Evolutionary conservation across 2,113 vertebrate species (phyloP), one percentile per base, ranked within the genome.

Genomic region (Phrynosoma platyrhinos): DNA sequence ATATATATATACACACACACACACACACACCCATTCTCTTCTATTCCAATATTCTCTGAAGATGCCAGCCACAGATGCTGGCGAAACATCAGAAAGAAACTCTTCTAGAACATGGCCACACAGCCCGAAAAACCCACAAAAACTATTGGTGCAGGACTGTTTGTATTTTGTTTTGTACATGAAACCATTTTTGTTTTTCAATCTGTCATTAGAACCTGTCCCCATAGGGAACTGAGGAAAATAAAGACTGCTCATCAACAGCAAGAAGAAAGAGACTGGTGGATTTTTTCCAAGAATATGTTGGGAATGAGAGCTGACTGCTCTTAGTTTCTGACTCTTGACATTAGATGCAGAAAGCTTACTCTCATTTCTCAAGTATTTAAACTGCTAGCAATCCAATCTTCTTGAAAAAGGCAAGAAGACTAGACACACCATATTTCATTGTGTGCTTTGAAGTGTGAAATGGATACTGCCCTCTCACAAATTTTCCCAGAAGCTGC

Each of bases 401-500:
- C 55, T 75, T 5, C 36, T 74, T 12, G 30, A 87, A 55, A 12
- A 68, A 55, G 76, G 47, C 23, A 68, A 53, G 79, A 23, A 47
- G 14, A 30, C 42, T 10, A 69, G 85, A 79, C 9, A 18, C 4
- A 20, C 13, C 27, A 68, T 69, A 55, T 36, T 79, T 23, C 58
- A 69, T 36, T 36, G 32, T 32, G 20, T 5, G 20, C 12, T 66
- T 9, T n/a, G 55, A 66, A 14, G 16, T 53, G 30, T 25, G 30
- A 47, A 88, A 88, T 47, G 58, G 62, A 88, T 21, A 13, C 58
- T 27, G 72, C 42, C 58, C 12, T 52, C 20, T 76, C 71, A 82
- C 2, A 76, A 42, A 77, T 88, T 82, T 66, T 90, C 75, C 1
- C 92, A 92, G 89, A 89, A 86, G 93, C 81, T 87, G 7, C 0